Percentiles rank a stretch among this genome's conserved stretches.
Conservation (phyloP, 2,797 vertebrate genomes). For the Parotocinclus haroldoi region DNA sequence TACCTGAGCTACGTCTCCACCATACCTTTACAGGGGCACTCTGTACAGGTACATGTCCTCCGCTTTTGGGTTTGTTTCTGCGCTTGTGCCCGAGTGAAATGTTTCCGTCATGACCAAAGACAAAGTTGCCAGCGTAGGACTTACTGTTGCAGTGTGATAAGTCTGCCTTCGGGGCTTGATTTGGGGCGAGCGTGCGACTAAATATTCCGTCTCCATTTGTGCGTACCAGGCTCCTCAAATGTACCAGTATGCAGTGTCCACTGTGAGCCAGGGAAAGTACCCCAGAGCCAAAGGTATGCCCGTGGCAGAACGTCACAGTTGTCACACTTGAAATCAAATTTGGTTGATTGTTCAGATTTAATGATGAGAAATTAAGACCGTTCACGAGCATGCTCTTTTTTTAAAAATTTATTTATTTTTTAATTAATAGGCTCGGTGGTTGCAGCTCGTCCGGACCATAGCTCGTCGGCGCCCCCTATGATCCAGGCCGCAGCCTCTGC, state of each 20-base stretch:
- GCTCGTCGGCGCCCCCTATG: constrained; percentile 76
- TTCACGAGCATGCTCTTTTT: too few species aligned
- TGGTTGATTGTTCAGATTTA: too few species aligned
- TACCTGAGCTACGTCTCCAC: constrained; percentile 85
- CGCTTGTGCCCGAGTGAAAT: not conserved
- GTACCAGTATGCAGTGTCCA: constrained; percentile 85
- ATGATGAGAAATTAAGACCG: too few species aligned
- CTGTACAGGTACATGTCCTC: constrained; percentile 73
- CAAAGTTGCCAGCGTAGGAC: too few species aligned
- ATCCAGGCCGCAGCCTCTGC: constrained; percentile 82
- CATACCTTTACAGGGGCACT: constrained; percentile 76
- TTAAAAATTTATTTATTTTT: too few species aligned
- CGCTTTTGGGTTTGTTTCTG: not conserved
- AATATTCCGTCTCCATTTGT: too few species aligned
- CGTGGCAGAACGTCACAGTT: too few species aligned
- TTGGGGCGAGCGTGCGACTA: too few species aligned
- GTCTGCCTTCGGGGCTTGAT: too few species aligned
- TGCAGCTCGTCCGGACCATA: constrained; percentile 78
- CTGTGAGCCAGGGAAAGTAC: constrained; percentile 86
- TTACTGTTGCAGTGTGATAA: too few species aligned
- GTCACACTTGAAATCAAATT: too few species aligned
- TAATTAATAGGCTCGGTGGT: constrained; percentile 83
- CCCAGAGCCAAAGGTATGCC: constrained; percentile 78
- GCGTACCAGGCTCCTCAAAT: constrained; percentile 76
- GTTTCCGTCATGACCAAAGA: not conserved